Conservation (phyloP, 2,888 invertebrate genomes). For the Lycia hirtaria region DNA sequence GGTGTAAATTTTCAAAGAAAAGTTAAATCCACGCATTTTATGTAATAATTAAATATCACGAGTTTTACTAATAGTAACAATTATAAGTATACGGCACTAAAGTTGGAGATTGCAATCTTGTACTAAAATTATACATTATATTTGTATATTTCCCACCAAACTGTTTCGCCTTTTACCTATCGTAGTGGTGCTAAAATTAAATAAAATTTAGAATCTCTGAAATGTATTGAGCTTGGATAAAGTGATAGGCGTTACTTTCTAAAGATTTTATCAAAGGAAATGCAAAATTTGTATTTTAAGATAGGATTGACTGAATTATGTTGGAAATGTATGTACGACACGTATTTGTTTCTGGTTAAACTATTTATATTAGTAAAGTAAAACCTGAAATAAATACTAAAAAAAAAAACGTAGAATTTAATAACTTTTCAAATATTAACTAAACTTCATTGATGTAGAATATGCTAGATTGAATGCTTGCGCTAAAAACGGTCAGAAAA, state of each 20-base stretch:
- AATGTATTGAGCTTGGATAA: slow-evolving; percentile 32
- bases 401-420: slow-evolving; percentile 21
- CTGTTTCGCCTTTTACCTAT: slow-evolving; percentile 45
- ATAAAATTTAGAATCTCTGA: slow-evolving; percentile 34
- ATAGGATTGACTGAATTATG: slow-evolving; percentile 35
- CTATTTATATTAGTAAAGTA: slow-evolving; percentile 4
- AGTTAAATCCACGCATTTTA: neutral
- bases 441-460: too few species aligned
- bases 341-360: slow-evolving; percentile 25
- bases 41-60: neutral
- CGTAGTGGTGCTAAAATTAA: slow-evolving; percentile 54
- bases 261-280: slow-evolving; percentile 20
- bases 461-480: too few species aligned
- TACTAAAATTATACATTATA: neutral
- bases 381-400: slow-evolving; percentile 16
- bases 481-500: too few species aligned
- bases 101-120: neutral
- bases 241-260: slow-evolving; percentile 31
- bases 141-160: slow-evolving; percentile 52
- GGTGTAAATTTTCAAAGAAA: neutral
- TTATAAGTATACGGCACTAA: neutral
- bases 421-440: slow-evolving; percentile 34
- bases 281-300: slow-evolving; percentile 22
- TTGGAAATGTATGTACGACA: slow-evolving; percentile 23
- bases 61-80: neutral